phyloP scores from a whole-genome alignment of 2,797 vertebrate genomes.

The Schizopygopsis malacanthus region DNA sequence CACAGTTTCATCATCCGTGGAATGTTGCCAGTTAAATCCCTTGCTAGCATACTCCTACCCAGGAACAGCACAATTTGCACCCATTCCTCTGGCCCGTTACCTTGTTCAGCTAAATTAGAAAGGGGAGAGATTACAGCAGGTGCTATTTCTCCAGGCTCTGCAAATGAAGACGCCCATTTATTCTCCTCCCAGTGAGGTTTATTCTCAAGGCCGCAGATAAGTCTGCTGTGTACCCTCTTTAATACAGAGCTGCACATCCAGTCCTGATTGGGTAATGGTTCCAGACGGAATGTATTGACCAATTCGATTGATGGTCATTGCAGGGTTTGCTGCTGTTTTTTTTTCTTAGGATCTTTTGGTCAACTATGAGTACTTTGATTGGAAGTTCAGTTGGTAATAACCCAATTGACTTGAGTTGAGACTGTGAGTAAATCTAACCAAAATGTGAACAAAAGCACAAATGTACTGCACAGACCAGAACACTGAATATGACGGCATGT shows the following conservation, averaged over 20 bases:
- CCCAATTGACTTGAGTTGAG: constrained; percentile 66
- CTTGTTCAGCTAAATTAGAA: constrained; percentile 54
- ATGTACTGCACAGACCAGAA: constrained; percentile 27
- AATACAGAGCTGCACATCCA: constrained; percentile 70
- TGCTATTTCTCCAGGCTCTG: constrained; percentile 50
- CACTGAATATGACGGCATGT: neutral
- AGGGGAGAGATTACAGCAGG: constrained; percentile 49
- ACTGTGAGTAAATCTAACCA: constrained; percentile 58
- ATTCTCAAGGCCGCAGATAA: constrained; percentile 63
- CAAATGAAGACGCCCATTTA: constrained; percentile 64
- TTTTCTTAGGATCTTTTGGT: constrained; percentile 62
- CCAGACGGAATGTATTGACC: constrained; percentile 74
- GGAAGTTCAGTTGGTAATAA: constrained; percentile 65
- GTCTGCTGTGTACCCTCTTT: constrained; percentile 61
- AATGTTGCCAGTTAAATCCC: constrained; percentile 8
- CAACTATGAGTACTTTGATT: constrained; percentile 65
- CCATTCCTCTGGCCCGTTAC: constrained; percentile 4
- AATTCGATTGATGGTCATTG: constrained; percentile 72
- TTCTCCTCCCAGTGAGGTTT: constrained; percentile 54
- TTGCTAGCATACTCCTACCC: neutral
- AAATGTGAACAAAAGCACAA: constrained; percentile 63
- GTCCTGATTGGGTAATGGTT: constrained; percentile 73
- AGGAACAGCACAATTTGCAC: constrained; percentile 25
- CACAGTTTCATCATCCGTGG: constrained; percentile 9
- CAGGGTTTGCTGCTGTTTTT: constrained; percentile 68